phyloP scores from a whole-genome alignment of 1,140 invertebrate genomes.

The Lucilia cuprina region DNA sequence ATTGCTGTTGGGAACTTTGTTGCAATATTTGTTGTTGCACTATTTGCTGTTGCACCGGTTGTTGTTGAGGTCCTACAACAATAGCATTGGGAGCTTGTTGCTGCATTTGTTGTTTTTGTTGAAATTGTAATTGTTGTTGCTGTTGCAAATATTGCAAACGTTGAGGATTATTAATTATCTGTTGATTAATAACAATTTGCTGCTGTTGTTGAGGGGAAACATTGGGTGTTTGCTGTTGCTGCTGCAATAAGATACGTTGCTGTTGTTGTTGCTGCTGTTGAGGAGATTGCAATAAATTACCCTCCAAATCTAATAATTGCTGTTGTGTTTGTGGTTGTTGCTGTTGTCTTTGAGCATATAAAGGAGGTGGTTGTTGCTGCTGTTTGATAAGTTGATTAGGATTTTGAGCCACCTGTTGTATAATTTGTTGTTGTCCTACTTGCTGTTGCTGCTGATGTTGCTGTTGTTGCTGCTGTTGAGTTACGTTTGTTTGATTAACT shows the following conservation, averaged over 20 bases:
- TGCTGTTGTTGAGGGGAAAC: constrained; percentile 43
- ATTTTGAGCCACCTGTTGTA: constrained; percentile 46
- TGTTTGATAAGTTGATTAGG: constrained; percentile 43
- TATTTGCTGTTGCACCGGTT: constrained; percentile 49
- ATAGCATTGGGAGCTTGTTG: constrained; percentile 40
- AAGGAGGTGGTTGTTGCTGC: constrained; percentile 45
- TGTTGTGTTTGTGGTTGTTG: neutral
- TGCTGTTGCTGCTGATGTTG: constrained; percentile 48
- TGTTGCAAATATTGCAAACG: constrained; percentile 57
- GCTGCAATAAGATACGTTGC: constrained; percentile 43
- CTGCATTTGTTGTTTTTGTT: constrained; percentile 45
- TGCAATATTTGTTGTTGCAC: constrained; percentile 47
- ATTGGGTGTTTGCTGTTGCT: constrained; percentile 40
- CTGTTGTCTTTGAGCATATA: constrained; percentile 37
- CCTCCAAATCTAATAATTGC: constrained; percentile 12
- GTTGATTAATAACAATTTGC: constrained; percentile 60
- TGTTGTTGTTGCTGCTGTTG: constrained; percentile 49
- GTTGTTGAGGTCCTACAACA: constrained; percentile 32
- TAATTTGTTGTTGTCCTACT: constrained; percentile 62
- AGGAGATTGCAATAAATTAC: constrained; percentile 13
- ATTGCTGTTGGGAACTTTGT: constrained; percentile 35
- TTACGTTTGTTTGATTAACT: constrained; percentile 56
- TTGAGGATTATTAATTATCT: constrained; percentile 53
- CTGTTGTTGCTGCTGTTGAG: constrained; percentile 64
- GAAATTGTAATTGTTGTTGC: constrained; percentile 52